These are phyloP conservation scores for Anthophora plumipes DNA, from an alignment of 2,888 invertebrate species.

Conservation along the genomic window DNA sequence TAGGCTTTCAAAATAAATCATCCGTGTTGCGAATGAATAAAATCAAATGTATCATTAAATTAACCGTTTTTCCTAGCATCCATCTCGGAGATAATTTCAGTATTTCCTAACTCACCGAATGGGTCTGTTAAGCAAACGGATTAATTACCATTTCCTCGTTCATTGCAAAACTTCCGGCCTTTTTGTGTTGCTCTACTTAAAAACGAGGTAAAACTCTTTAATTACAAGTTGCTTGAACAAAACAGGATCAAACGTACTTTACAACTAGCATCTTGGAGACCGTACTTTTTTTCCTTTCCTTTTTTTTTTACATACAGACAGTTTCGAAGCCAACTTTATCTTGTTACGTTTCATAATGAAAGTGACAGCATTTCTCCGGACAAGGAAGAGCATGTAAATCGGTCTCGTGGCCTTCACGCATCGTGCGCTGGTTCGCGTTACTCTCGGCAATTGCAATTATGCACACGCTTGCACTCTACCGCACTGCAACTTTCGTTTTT, in stretches of 20 bases:
- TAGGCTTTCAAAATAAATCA: no score
- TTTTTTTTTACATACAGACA: neutral
- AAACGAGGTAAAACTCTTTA: neutral
- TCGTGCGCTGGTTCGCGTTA: conserved; percentile 28
- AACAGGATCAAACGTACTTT: neutral
- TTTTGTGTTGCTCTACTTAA: neutral
- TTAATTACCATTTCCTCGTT: conserved; percentile 6
- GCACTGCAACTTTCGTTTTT: conserved; percentile 71
- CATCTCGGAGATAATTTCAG: neutral
- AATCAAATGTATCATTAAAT: neutral
- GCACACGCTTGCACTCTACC: conserved; percentile 30
- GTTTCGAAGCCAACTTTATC: neutral
- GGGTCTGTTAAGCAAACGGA: neutral
- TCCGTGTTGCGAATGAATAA: neutral
- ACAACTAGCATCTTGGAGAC: no score
- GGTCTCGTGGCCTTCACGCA: conserved; percentile 80
- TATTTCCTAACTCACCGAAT: conserved; percentile 1
- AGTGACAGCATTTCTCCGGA: conserved; percentile 77
- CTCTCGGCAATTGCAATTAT: conserved; percentile 43
- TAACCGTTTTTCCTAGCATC: neutral
- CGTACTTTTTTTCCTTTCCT: no score
- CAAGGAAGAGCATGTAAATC: conserved; percentile 75
- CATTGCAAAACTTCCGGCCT: conserved; percentile 12
- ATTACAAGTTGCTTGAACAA: neutral
- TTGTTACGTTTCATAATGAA: conserved; percentile 68